Evolutionary conservation across 2,797 vertebrate species (phyloP).

Genomic region (Pygocentrus nattereri): DNA sequence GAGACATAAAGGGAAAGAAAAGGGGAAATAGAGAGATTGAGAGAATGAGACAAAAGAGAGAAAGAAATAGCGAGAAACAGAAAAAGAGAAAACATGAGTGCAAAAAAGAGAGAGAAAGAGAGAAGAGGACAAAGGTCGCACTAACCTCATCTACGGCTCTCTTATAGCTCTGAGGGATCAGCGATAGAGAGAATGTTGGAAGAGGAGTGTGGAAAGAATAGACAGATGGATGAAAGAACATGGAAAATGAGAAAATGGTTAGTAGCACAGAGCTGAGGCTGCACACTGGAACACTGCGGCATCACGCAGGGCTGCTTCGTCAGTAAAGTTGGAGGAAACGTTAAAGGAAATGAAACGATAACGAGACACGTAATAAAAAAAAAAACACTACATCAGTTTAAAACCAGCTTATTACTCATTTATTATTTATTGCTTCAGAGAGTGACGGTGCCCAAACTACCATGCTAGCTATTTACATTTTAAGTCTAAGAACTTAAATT

Average conservation of each 20-base stretch:
- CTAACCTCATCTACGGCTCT: slow-evolving; percentile 98
- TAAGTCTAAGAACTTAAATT: too few species aligned
- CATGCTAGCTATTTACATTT: too few species aligned
- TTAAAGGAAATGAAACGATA: too few species aligned
- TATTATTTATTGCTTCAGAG: too few species aligned
- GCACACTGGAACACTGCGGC: not conserved
- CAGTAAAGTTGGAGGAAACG: not conserved
- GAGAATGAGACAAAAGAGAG: slow-evolving; percentile 29
- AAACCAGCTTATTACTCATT: too few species aligned
- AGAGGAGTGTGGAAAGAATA: slow-evolving; percentile 57
- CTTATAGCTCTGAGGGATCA: slow-evolving; percentile 93
- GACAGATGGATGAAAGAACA: slow-evolving; percentile 53
- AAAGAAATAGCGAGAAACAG: slow-evolving; percentile 31
- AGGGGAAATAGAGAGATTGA: slow-evolving; percentile 19
- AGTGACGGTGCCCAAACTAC: too few species aligned
- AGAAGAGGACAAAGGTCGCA: slow-evolving; percentile 81
- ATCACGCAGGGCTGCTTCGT: not conserved
- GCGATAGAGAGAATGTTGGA: slow-evolving; percentile 78
- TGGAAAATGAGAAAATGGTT: slow-evolving; percentile 59
- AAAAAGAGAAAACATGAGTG: not conserved
- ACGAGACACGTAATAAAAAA: too few species aligned
- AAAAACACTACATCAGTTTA: too few species aligned
- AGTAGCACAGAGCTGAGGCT: slow-evolving; percentile 56
- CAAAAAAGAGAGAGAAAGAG: slow-evolving; percentile 24
- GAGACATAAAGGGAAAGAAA: not conserved